Evolutionary conservation across 2,888 invertebrate genomes (phyloP), one percentile per base, ranked within the genome.

Genomic region (Eupithecia centaureata): DNA sequence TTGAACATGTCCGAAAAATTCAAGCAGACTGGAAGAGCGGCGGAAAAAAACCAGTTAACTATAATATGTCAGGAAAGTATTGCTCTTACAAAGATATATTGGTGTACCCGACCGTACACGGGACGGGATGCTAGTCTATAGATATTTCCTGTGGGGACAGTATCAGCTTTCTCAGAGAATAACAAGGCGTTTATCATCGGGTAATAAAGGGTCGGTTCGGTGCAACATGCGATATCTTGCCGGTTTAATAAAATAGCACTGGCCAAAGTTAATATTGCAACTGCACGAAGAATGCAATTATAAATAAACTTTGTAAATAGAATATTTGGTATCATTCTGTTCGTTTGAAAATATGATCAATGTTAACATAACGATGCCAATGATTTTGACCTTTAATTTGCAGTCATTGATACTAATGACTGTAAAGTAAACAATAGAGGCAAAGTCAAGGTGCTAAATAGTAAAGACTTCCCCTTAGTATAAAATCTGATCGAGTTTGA

Each of bases 151-250:
- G 38, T 42, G 25, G 52, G 61, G 60, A 35, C 63, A 33, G 66
- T 72, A 72, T 71, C 71, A 67, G 73, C 72, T 73, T 76, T 76
- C 77, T 62, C 74, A 66, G 38, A 63, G 66, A 77, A 75, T 73
- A 75, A 72, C 74, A 76, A 65, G 73, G 54, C 59, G 65, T 72
- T 79, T 76, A 76, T 73, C 73, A 68, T 70, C 60, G 51, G 51
- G 64, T 60, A 65, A 67, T 67, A 63, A 68, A 64, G 63, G 57
- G 27, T 60, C 58, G 52, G 65, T 65, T 56, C 15, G 52, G 27
- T 52, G 22, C 65, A 64, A 65, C 68, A 38, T 65, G 65, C 63
- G 42, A 22, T 67, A 63, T 38, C 30, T 8, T 15, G 28, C 33
- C 22, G 5, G 60, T 57, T 22, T 42, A 57, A 22, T 63, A 33